These are phyloP conservation scores for Hanleya hanleyi DNA, from an alignment of 2,888 invertebrate species.

Conservation along the genomic window DNA sequence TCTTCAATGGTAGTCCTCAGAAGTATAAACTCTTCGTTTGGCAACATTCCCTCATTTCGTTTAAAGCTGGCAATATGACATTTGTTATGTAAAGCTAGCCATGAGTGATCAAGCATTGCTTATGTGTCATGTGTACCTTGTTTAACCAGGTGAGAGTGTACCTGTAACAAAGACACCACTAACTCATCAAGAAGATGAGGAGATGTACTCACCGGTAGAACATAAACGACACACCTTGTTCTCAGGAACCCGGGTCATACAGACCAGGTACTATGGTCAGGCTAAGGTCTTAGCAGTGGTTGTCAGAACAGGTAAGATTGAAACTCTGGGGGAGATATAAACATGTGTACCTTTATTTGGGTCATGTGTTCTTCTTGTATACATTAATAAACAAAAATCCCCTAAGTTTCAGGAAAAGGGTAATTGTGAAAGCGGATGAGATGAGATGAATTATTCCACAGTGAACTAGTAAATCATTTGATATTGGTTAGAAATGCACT, in stretches of 20 bases:
- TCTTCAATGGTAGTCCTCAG: no score
- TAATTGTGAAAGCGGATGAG: no score
- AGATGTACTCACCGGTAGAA: conserved; percentile 84
- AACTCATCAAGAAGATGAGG: conserved; percentile 75
- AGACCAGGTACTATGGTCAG: conserved; percentile 90
- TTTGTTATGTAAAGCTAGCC: background rate
- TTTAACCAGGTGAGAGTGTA: conserved; percentile 87
- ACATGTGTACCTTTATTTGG: no score
- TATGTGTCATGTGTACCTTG: no score
- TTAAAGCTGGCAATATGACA: background rate
- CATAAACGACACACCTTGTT: conserved; percentile 92
- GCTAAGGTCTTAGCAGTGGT: conserved; percentile 86
- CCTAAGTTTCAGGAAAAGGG: no score
- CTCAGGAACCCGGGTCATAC: conserved; percentile 92
- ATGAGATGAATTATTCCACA: no score
- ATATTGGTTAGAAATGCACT: no score
- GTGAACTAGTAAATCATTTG: no score
- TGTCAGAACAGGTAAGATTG: conserved; percentile 79
- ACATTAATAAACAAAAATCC: no score
- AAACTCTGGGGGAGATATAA: background rate
- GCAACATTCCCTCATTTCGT: background rate
- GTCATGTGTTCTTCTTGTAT: no score
- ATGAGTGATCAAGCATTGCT: no score
- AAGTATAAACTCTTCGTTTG: no score
- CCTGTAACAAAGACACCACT: conserved; percentile 95